Conservation (phyloP, 2,888 invertebrate genomes). For the Lobophora halterata region DNA sequence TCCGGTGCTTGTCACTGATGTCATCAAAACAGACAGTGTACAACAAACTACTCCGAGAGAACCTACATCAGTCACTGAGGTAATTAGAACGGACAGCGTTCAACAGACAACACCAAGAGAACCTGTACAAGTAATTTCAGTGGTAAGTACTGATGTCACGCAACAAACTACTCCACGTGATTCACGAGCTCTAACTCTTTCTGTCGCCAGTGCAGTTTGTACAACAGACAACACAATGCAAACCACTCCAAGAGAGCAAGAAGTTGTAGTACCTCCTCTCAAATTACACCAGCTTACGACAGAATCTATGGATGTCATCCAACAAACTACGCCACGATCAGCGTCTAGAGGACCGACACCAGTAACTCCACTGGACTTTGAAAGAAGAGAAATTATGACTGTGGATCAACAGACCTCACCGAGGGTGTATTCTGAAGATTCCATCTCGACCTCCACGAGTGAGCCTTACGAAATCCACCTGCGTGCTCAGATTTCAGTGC, state of each 20-base stretch:
- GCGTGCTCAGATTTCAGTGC: slow-evolving; percentile 80
- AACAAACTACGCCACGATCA: slow-evolving; percentile 82
- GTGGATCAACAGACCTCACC: slow-evolving; percentile 75
- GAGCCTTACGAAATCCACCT: slow-evolving; percentile 83
- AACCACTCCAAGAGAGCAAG: slow-evolving; percentile 32
- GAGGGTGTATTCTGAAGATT: slow-evolving; percentile 74
- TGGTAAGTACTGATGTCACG: slow-evolving; percentile 2
- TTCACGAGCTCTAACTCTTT: slow-evolving; percentile 1
- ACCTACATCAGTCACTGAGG: slow-evolving; percentile 1
- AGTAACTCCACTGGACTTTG: slow-evolving; percentile 38
- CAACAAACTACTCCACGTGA: slow-evolving; percentile 14
- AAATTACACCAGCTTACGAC: slow-evolving; percentile 24
- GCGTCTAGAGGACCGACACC: slow-evolving; percentile 29
- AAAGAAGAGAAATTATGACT: slow-evolving; percentile 40
- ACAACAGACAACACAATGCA: slow-evolving; percentile 32
- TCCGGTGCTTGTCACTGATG: slow-evolving; percentile 5
- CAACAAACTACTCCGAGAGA: slow-evolving; percentile 40
- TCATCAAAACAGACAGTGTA: no score
- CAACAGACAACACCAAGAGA: slow-evolving; percentile 35
- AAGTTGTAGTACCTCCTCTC: slow-evolving; percentile 13
- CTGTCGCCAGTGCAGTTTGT: not conserved
- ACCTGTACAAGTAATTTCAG: no score
- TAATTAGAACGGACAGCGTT: slow-evolving; percentile 14
- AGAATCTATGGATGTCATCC: slow-evolving; percentile 43
- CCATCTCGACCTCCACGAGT: slow-evolving; percentile 74